Conservation (phyloP, 2,888 invertebrate species). For the Crossocerus cetratus region DNA sequence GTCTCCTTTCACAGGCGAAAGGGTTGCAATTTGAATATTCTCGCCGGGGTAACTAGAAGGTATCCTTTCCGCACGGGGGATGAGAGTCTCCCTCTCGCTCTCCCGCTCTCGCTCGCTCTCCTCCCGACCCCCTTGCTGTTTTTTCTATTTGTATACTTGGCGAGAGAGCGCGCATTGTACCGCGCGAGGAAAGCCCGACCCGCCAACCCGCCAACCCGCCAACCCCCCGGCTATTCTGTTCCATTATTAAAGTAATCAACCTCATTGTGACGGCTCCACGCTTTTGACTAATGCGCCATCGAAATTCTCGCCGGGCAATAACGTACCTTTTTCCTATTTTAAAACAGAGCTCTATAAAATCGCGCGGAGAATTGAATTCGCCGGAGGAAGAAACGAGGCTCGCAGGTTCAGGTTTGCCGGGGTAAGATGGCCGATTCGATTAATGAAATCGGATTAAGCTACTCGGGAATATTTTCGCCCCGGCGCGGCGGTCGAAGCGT, state of each 20-base stretch:
- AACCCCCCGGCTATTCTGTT: slow-evolving; percentile 72
- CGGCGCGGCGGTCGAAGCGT: no score
- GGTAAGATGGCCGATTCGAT: no score
- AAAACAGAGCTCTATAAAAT: no score
- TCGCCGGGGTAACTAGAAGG: slow-evolving; percentile 73
- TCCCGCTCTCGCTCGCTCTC: slow-evolving; percentile 9
- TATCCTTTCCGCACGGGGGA: slow-evolving; percentile 66
- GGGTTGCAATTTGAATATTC: slow-evolving; percentile 77
- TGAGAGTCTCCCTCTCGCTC: slow-evolving; percentile 6
- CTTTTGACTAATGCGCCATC: slow-evolving; percentile 65
- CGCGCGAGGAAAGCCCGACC: slow-evolving; percentile 71
- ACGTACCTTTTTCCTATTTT: no score
- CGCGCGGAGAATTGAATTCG: no score
- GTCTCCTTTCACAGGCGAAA: slow-evolving; percentile 68
- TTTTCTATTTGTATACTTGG: slow-evolving; percentile 75
- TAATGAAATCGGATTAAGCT: no score
- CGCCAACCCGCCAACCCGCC: slow-evolving; percentile 74
- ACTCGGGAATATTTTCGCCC: no score
- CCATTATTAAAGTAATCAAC: slow-evolving; percentile 76
- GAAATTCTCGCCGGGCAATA: slow-evolving; percentile 16
- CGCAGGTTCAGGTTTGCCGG: no score
- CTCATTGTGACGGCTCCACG: slow-evolving; percentile 73
- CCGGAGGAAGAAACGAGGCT: no score
- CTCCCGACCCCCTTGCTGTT: slow-evolving; percentile 44
- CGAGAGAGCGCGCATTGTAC: slow-evolving; percentile 65